Evolutionary conservation across 2,113 vertebrate genomes (phyloP).

Genomic region (Hiodon alosoides): DNA sequence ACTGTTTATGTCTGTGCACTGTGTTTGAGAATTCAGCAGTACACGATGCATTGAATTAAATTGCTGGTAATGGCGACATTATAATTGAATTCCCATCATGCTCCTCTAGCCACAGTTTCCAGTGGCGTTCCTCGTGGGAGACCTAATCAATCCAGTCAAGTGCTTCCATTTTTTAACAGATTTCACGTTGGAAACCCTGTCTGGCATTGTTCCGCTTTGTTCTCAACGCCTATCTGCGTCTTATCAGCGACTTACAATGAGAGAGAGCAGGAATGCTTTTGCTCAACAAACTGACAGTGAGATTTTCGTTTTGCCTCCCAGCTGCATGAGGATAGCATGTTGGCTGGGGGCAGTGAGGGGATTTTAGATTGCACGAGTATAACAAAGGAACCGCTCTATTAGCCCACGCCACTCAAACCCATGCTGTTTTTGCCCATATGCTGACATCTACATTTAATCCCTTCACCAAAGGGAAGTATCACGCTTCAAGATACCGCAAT

Average conservation of each 20-base stretch:
- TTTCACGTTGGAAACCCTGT: neutral
- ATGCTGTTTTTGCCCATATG: neutral
- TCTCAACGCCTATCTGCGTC: constrained; percentile 7
- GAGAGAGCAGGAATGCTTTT: neutral
- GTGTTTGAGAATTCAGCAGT: neutral
- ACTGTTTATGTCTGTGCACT: neutral
- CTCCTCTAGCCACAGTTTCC: constrained; percentile 25
- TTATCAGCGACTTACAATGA: neutral
- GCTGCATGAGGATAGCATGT: neutral
- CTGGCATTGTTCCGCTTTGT: neutral
- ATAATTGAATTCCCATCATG: constrained; percentile 27
- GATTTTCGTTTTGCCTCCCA: constrained; percentile 1
- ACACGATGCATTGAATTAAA: constrained; percentile 31
- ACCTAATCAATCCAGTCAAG: constrained; percentile 1
- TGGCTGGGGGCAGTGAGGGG: neutral
- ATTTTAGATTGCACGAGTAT: neutral
- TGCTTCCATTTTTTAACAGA: neutral
- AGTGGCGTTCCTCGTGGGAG: constrained; percentile 22
- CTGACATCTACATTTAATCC: neutral
- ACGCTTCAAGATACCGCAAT: too few species aligned
- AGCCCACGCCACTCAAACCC: neutral
- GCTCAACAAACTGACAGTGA: neutral
- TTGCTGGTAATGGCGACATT: constrained; percentile 23
- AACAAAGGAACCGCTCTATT: neutral
- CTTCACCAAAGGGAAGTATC: neutral